These are phyloP conservation scores for Galeruca laticollis DNA, from an alignment of 2,888 invertebrate genomes.

Conservation along the genomic window DNA sequence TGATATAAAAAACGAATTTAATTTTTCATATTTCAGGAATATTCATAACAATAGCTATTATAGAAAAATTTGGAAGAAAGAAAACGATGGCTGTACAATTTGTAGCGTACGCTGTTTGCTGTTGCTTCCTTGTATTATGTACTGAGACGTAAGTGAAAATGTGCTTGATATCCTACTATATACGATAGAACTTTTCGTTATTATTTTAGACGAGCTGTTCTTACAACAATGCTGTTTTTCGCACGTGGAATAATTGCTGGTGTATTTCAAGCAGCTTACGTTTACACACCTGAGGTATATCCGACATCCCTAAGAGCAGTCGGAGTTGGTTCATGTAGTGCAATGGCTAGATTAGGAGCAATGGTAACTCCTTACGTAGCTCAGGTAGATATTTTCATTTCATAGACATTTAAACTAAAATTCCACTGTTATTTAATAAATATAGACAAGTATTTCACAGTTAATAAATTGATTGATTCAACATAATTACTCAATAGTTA, in stretches of 20 bases:
- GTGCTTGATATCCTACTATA: background rate
- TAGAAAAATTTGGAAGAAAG: conserved; percentile 90
- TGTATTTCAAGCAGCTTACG: conserved; percentile 94
- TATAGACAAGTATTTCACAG: no score
- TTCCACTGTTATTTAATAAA: background rate
- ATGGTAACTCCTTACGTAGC: conserved; percentile 96
- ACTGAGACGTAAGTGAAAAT: conserved; percentile 75
- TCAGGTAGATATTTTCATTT: conserved; percentile 73
- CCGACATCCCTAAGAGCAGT: conserved; percentile 89
- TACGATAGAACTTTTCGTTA: conserved; percentile 14
- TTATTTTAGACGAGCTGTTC: conserved; percentile 73
- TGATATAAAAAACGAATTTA: conserved; percentile 2
- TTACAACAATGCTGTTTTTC: conserved; percentile 87
- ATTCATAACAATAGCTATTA: conserved; percentile 88
- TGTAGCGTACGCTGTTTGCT: conserved; percentile 82
- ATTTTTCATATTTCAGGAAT: conserved; percentile 75
- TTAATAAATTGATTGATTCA: no score
- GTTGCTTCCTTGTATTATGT: conserved; percentile 81
- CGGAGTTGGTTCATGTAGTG: conserved; percentile 93
- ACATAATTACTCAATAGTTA: no score
- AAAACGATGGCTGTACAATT: conserved; percentile 96
- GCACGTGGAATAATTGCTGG: conserved; percentile 94
- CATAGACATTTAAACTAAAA: no score
- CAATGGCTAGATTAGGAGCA: conserved; percentile 91
- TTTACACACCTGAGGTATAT: conserved; percentile 96